Evolutionary conservation across 1,140 invertebrate species (phyloP), one percentile per base, ranked within the genome.

Genomic region (Ceratina calcarata): DNA sequence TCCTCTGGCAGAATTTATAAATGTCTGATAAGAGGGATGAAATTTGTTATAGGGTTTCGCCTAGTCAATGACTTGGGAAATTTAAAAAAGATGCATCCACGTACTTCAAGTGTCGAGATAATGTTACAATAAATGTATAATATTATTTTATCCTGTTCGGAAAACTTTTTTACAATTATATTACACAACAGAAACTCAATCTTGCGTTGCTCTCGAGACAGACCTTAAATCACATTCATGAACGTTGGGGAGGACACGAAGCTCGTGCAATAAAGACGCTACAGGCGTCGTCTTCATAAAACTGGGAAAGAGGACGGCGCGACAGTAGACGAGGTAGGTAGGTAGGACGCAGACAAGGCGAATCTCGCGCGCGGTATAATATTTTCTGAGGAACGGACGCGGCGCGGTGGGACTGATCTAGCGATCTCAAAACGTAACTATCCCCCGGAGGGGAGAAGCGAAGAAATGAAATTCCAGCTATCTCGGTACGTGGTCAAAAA

Each of bases 401-500:
- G 13, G 70, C 37, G 78, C 27, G 27, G 58, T 64, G 62, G 71
- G 60, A 74, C 24, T 78, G 78, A 84, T 85, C 75, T 64, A 67
- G 51, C 68, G 83, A 84, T 85, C 83, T 84, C 66, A 68, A 68
- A 84, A 78, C 78, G 73, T 81, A 84, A 85, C 84, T 84, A 85
- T 74, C 83, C 65, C 84, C 82, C 74, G 66, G 76, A 64, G 84
- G 78, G 76, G 3, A 68, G n/a, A 60, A 32, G 82, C 69, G 82
- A 70, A 79, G 84, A 45, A 85, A 85, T 85, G 84, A 85, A 85
- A 85, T 85, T 85, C 83, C 73, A 71, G 83, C 84, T 85, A 85
- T 85, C 84, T 84, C 67, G 84, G 66, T 78, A 85, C 79, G 82
- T 85, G 84, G 84, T 84, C 78, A 85, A 85, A 85, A 84, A 84